Conservation (phyloP, 2,113 vertebrate species). For the Indicator indicator region DNA sequence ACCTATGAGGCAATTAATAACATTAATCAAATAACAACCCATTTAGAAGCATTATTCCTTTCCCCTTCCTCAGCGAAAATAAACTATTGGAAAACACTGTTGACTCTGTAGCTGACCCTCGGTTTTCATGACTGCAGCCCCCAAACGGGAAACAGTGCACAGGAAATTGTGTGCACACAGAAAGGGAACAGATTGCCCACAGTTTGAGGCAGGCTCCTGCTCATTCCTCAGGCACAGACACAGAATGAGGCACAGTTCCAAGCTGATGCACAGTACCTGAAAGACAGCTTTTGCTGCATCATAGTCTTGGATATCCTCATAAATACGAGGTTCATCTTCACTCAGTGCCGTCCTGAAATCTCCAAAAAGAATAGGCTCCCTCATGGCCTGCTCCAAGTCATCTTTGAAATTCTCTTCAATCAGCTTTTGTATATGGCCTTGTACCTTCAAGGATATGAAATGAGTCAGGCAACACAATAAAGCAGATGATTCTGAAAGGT, state of each 20-base stretch:
- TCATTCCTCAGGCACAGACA: neutral
- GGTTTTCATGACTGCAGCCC: neutral
- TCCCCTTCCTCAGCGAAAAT: neutral
- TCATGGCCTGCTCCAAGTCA: conserved; percentile 80
- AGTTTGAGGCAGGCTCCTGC: neutral
- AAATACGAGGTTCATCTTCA: conserved; percentile 85
- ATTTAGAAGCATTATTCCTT: neutral
- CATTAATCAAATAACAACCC: neutral
- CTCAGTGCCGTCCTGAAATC: conserved; percentile 89
- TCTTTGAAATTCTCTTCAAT: conserved; percentile 81
- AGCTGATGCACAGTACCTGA: conserved; percentile 77
- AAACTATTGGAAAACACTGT: neutral
- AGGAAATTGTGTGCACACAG: neutral
- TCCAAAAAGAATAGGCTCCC: conserved; percentile 92
- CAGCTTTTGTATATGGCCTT: conserved; percentile 82
- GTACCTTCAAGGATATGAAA: conserved; percentile 78
- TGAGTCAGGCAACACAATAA: neutral
- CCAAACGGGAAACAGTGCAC: neutral
- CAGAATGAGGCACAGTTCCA: neutral
- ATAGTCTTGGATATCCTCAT: conserved; percentile 94
- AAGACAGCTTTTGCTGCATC: conserved; percentile 90
- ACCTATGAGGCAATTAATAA: neutral
- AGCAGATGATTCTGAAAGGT: neutral
- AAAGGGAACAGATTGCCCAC: neutral
- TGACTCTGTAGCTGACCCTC: neutral